Base-by-base conservation (phyloP, 2,888 invertebrate genomes). In the Microchrysa polita region DNA sequence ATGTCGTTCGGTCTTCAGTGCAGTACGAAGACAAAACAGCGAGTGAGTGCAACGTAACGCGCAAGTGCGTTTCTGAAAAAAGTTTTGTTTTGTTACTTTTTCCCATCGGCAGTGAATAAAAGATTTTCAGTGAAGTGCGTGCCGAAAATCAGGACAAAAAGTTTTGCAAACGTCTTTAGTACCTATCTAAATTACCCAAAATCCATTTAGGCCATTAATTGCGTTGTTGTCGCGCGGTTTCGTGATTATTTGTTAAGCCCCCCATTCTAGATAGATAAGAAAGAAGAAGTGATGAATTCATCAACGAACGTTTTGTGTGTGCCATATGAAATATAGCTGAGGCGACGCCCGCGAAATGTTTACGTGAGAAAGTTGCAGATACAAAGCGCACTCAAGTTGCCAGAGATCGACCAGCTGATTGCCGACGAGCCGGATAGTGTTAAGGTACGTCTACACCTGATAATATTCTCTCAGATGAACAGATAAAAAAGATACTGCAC, bases 401-500 rank as follows among this genome's bases (percentile, higher is more conserved):
- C 14, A 10, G 18, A 61, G 7, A 61, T n/a, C 34, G n/a, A 34
- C 9, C 61, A 16, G 34, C 42, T 34, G 61, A 61, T 12, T 27
- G 57, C 27, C 20, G 60, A 23, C 14, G 60, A 60, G 12, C 16
- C 10, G 7, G 10, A 20, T n/a, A 20, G 14, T 12, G 10, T 12
- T n/a, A n/a, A 18, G 18, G 61, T 40, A 34, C 61, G 16, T 14
- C 5, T n/a, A 2, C 55, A 20, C 55, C 22, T 20, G 55, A 10
- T n/a, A n/a, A n/a, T 5, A n/a, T 20, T 20, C 22, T 10, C 20
- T 20, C 55, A 40, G 18, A 61, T 60, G 40, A 34, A 34, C 4
- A 61, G 61, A 61, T 61, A 40, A 12, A 61, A n/a, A 22, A 61
- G 65, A 65, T 65, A 34, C 27, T 34, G 23, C 63, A 44, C 10